Percentiles rank a stretch among this genome's conserved stretches.
These are phyloP conservation scores for Ctenomys sociabilis DNA, from an alignment of 2,113 vertebrate species.

Conservation along the genomic window DNA sequence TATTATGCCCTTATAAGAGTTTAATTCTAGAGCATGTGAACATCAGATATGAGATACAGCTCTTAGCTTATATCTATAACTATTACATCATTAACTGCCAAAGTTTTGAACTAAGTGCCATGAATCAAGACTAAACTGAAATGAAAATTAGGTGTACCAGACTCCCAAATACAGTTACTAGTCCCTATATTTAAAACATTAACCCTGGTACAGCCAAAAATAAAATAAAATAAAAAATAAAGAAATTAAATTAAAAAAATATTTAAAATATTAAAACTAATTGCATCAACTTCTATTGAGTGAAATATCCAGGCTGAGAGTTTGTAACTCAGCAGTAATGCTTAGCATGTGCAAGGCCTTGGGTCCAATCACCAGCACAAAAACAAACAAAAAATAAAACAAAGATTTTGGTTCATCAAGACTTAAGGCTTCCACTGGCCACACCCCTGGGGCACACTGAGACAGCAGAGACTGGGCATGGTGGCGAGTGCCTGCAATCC, in stretches of 20 bases:
- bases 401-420: neutral
- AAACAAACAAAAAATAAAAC: conserved; percentile 23
- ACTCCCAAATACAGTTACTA: conserved; percentile 7
- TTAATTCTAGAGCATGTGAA: neutral
- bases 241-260: too few relatives aligned
- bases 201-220: too few relatives aligned
- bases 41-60: neutral
- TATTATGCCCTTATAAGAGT: neutral
- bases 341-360: neutral
- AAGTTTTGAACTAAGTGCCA: neutral
- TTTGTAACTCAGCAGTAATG: neutral
- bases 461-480: neutral
- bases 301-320: neutral
- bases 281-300: conserved; percentile 2
- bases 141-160: neutral
- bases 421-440: neutral
- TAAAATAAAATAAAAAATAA: too few relatives aligned
- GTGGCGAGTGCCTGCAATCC: too few relatives aligned
- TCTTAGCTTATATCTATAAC: neutral
- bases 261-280: conserved; percentile 22
- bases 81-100: neutral
- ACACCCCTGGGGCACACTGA: too few relatives aligned
- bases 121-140: neutral
- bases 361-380: neutral
- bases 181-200: conserved; percentile 11